A percentile compares a stretch with the other conserved stretches of the same genome.
Evolutionary conservation across 53 echinoderm and acorn worm species (phyloP).

Genomic region (Arbacia lixula): DNA sequence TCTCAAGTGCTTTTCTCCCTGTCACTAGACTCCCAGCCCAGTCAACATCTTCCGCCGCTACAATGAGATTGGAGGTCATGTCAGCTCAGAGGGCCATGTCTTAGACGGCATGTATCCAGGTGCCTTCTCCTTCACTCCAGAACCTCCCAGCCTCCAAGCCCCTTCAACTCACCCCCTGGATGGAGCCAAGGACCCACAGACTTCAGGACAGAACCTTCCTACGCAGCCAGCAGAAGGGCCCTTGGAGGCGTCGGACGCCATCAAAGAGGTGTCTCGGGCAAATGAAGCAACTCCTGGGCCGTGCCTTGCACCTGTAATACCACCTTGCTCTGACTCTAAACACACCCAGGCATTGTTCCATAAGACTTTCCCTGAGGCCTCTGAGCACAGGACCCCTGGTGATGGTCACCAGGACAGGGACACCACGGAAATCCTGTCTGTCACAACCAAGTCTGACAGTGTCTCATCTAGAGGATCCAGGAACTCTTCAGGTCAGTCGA

Average conservation of each 20-base stretch:
- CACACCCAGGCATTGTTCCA: constrained; percentile 7
- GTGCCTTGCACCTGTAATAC: background rate
- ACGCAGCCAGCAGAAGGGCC: background rate
- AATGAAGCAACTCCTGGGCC: background rate
- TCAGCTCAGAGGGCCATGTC: constrained; percentile 74
- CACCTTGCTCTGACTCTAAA: background rate
- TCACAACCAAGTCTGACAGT: constrained; percentile 33
- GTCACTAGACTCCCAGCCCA: constrained; percentile 49
- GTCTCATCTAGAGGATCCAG: constrained; percentile 26
- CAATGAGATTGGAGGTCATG: constrained; percentile 86
- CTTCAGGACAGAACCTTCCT: background rate
- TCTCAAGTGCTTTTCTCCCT: too few relatives aligned
- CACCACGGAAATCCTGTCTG: constrained; percentile 12
- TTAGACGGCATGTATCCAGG: constrained; percentile 45
- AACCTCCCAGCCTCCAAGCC: background rate
- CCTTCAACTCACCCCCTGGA: background rate
- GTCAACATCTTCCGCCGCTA: constrained; percentile 80
- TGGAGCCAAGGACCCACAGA: background rate
- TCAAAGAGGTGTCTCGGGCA: background rate
- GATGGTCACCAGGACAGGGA: background rate
- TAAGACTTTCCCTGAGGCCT: background rate
- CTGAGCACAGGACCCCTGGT: too few relatives aligned
- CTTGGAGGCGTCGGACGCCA: background rate
- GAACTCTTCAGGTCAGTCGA: constrained; percentile 31
- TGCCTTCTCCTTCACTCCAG: constrained; percentile 32